These are phyloP conservation scores for Cryptus viduatorius DNA, from an alignment of 2,888 invertebrate species.

Conservation along the genomic window DNA sequence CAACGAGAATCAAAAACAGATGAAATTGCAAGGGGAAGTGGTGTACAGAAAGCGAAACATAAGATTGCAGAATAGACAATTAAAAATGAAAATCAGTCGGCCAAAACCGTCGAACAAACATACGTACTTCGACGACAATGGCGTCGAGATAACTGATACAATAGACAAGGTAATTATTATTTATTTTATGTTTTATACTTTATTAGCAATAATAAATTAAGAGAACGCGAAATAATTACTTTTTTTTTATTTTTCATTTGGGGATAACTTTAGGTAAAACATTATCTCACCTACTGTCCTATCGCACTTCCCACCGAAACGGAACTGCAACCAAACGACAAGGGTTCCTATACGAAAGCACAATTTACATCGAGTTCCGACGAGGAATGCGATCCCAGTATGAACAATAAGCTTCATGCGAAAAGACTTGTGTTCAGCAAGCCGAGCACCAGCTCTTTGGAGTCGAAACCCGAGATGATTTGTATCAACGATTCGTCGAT, in stretches of 20 bases:
- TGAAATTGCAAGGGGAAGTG: constrained; percentile 86
- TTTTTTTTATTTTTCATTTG: not conserved
- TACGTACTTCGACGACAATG: constrained; percentile 90
- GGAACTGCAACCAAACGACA: constrained; percentile 77
- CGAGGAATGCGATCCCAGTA: constrained; percentile 80
- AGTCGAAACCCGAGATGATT: constrained; percentile 73
- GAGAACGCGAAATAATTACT: not conserved
- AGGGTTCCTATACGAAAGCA: constrained; percentile 80
- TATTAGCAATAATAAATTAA: not conserved
- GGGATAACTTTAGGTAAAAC: constrained; percentile 74
- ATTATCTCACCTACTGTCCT: constrained; percentile 77
- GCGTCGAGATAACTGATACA: constrained; percentile 85
- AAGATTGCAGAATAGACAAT: constrained; percentile 86
- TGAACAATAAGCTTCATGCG: constrained; percentile 76
- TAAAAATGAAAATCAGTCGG: constrained; percentile 85
- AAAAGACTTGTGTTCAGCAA: constrained; percentile 79
- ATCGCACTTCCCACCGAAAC: constrained; percentile 72
- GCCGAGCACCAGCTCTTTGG: constrained; percentile 75
- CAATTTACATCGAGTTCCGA: constrained; percentile 83
- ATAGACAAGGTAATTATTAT: constrained; percentile 80
- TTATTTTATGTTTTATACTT: not conserved
- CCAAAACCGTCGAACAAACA: constrained; percentile 86
- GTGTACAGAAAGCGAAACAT: constrained; percentile 89
- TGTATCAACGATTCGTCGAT: constrained; percentile 67
- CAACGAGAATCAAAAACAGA: constrained; percentile 77